Evolutionary conservation across 1,140 invertebrate species (phyloP), one percentile per base, ranked within the genome.

Genomic region (Pachypsylla venusta): DNA sequence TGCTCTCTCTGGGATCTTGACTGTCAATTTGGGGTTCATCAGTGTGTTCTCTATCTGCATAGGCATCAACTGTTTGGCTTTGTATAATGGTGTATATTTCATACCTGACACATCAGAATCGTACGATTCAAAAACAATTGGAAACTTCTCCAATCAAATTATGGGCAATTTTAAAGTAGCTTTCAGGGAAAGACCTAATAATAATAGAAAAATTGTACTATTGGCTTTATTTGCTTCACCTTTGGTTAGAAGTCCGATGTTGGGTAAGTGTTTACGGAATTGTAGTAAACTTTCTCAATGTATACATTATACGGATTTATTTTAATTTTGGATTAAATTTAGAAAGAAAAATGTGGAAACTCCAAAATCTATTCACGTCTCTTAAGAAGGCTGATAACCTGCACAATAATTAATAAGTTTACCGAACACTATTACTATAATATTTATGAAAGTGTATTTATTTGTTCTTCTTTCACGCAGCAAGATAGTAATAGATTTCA

Each of bases 21-120:
- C 55, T 27, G 28, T 58, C 24, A 42, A 25, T 22, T 25, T 59
- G 20, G 60, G 57, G 1, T 63, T 63, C 19, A 35, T 59, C 35
- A 35, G 57, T 22, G 26, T 60, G 39, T 61, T 61, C 53, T 42
- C 27, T 25, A 25, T 57, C 16, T 61, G 60, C 35, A 42, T 56
- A 10, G 56, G 22, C 27, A 20, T 61, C 13, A 55, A 55, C 53
- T 7, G 7, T 4, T 5, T 48, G n/a, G 5, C 42, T 10, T 22
- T 48, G n/a, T 3, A 19, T 22, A 5, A 19, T 48, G 42, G 42
- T 22, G 4, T 48, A 3, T 48, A 19, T 22, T 48, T 7, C 42
- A 48, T 48, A 19, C 7, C 7, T 10, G 42, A 48, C n/a, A 48
- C 42, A 19, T 48, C 42, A 4, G 42, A 48, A 48, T 7, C 4